Evolutionary conservation across 2,888 invertebrate species (phyloP).

Genomic region (Cantharis flavilabris): DNA sequence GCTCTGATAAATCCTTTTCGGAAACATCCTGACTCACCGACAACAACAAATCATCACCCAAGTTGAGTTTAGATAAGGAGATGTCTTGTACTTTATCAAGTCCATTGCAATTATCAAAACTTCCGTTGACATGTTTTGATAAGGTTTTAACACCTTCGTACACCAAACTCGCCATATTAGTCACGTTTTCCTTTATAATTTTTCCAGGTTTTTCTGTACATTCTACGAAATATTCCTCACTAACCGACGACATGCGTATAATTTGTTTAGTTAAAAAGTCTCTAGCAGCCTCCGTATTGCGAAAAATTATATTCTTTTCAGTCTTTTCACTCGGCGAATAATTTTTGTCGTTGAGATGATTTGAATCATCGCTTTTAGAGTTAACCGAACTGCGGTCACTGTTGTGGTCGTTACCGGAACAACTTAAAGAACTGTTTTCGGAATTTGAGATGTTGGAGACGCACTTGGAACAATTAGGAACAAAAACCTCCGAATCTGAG

Average conservation of each 20-base stretch:
- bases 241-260: slow-evolving; percentile 72
- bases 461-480: slow-evolving; percentile 69
- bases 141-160: slow-evolving; percentile 76
- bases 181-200: slow-evolving; percentile 74
- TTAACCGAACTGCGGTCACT: slow-evolving; percentile 46
- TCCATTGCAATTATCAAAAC: slow-evolving; percentile 69
- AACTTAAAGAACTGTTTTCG: slow-evolving; percentile 67
- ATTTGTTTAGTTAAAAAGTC: slow-evolving; percentile 76
- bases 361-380: slow-evolving; percentile 44
- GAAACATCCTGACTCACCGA: slow-evolving; percentile 69
- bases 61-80: slow-evolving; percentile 41
- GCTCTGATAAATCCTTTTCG: slow-evolving; percentile 66
- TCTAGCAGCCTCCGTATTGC: slow-evolving; percentile 78
- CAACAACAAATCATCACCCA: slow-evolving; percentile 65
- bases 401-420: slow-evolving; percentile 58
- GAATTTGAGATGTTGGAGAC: slow-evolving; percentile 64
- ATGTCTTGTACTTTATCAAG: slow-evolving; percentile 42
- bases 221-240: slow-evolving; percentile 70
- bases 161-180: slow-evolving; percentile 73
- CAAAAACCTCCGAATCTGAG: slow-evolving; percentile 67
- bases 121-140: slow-evolving; percentile 75
- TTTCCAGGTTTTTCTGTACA: slow-evolving; percentile 69
- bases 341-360: slow-evolving; percentile 7
- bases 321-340: slow-evolving; percentile 35
- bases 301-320: slow-evolving; percentile 67